Base-by-base conservation (phyloP, 2,888 invertebrate genomes). In the Timema podura region DNA sequence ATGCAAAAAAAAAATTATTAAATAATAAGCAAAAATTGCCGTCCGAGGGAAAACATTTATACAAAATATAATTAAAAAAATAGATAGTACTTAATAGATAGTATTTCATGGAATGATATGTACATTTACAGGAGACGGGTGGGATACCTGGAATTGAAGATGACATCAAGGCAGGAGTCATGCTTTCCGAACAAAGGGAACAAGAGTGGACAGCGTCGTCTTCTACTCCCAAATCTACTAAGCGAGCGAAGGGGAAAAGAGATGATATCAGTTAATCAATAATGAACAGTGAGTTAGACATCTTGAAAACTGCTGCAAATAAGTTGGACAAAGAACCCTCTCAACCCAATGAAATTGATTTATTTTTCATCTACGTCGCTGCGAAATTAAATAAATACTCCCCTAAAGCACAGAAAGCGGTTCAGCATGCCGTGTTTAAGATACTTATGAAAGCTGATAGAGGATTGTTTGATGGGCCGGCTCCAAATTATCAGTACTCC, bases 381-480 rank as follows among this genome's bases (percentile, higher is more conserved):
- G 46, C 48, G 13, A 64, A 68, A 68, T 64, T 68, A 48, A 3
- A 64, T 1, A 48, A 64, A 47, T 48, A 64, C 48, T 48, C 68
- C 46, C 61, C 48, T 48, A 45, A 68, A 16, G 54, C 65, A 7
- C 0, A 49, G 47, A 65, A 64, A 45, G n/a, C 16, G 11, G 54
- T 69, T 48, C 64, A 69, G 57, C 65, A 65, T 49, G 57, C 51
- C 7, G 45, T 51, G 10, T 69, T 8, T 44, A 51, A 68, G 15
- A 64, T 65, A 51, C 54, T 49, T 10, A 64, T 65, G 49, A 65
- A 69, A 64, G 69, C 65, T 2, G 69, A 65, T 54, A 45, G 51
- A 65, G 64, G 65, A 46, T 11, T 48, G 6, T 54, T 30, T 65
- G 69, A 69, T 49, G 15, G 48, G 30, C 16, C 68, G 7, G 61